Evolutionary conservation across 2,113 vertebrate genomes (phyloP), one percentile per base, ranked within the genome.

Genomic region (Hoplias malabaricus): DNA sequence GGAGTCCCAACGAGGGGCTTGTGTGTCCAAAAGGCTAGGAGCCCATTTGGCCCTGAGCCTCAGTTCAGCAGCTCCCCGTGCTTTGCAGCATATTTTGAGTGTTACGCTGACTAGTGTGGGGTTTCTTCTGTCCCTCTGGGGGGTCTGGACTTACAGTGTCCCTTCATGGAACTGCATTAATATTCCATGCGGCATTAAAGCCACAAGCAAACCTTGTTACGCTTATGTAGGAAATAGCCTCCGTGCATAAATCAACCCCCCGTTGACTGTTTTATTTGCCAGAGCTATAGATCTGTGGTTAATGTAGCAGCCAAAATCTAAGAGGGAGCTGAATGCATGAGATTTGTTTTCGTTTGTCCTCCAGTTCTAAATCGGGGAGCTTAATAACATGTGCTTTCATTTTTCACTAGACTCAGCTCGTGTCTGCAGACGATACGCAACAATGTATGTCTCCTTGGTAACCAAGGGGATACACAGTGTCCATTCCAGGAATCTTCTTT

Each of bases 51-150:
- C 80, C 43, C 0, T 0, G 4, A 34, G 63, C 69, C 48, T 48
- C 31, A 75, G 50, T 14, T 6, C 33, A 42, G 31, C 66, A 56
- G 38, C 48, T 80, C 68, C 59, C 42, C 33, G 63, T 76, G 56
- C 73, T 84, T 76, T 83, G 57, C 74, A 77, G 67, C 78, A 80
- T 83, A 73, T 83, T 83, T 84, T 72, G 69, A 69, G 54, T 63
- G 74, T 86, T 78, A 84, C 78, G 59, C 69, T 78, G 79, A 78
- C 74, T 59, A 34, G 79, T 81, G 82, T 91, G 80, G 68, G 69
- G 77, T 88, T 89, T 87, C 87, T 81, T 38, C 65, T 31, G 74
- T 67, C 74, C 73, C 27, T 21, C 14, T 42, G 54, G 27, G 29
- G 5, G 34, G 29, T 6, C 21, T 75, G 3, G 25, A 34, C 27